Percentiles rank a stretch among this genome's conserved stretches.
These are phyloP conservation scores for Mastomys natalensis DNA, from an alignment of 2,113 vertebrate species.

Conservation along the genomic window DNA sequence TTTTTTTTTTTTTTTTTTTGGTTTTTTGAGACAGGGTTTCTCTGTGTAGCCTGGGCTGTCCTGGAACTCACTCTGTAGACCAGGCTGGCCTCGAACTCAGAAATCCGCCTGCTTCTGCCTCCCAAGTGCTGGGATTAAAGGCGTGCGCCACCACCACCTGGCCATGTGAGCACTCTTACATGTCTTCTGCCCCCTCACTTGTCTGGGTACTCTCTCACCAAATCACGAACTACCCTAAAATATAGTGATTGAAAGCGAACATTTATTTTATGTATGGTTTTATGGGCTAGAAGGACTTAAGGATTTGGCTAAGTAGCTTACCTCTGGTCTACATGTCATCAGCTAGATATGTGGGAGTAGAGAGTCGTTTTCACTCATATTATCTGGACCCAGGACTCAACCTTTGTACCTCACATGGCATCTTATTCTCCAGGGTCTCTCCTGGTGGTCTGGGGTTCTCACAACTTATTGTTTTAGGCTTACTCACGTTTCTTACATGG, in stretches of 20 bases:
- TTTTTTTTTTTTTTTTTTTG: too few relatives aligned
- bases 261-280: neutral
- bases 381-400: neutral
- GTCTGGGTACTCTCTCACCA: neutral
- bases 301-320: neutral
- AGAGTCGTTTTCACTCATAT: neutral
- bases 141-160: too few relatives aligned
- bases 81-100: too few relatives aligned
- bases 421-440: neutral
- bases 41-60: too few relatives aligned
- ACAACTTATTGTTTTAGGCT: neutral
- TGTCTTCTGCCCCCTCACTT: neutral
- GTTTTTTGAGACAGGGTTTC: too few relatives aligned
- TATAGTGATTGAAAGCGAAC: neutral
- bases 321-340: neutral
- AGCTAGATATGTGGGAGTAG: neutral
- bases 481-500: neutral
- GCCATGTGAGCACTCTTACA: neutral
- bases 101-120: too few relatives aligned
- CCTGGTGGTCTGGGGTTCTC: neutral
- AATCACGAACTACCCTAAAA: neutral
- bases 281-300: neutral
- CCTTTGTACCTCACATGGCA: neutral
- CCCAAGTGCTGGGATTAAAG: too few relatives aligned
- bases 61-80: too few relatives aligned